A percentile compares a stretch with the other conserved stretches of the same genome.
Evolutionary conservation across 2,113 vertebrate species (phyloP).

Genomic region (Etheostoma spectabile): DNA sequence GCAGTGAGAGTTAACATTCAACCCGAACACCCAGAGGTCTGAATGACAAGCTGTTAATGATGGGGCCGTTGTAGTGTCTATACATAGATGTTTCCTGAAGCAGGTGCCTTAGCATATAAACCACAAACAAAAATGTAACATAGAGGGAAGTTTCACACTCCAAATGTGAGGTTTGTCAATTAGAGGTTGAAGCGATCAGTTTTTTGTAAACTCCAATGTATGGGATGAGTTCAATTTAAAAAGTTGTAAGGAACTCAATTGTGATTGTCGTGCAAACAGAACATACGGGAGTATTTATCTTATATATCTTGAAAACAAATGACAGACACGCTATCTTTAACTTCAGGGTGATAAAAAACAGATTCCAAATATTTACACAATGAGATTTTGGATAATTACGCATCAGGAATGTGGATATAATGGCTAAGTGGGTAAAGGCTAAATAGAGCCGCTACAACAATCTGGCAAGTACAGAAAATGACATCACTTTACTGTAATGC

Average conservation of each 20-base stretch:
- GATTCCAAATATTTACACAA: not conserved
- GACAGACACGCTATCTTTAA: slow-evolving; percentile 8
- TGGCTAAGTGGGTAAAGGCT: no score
- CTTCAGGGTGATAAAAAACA: slow-evolving; percentile 16
- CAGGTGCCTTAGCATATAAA: slow-evolving; percentile 17
- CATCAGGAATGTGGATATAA: no score
- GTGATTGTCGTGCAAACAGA: not conserved
- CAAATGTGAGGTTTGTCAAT: no score
- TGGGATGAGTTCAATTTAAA: not conserved
- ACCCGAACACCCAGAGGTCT: slow-evolving; percentile 46
- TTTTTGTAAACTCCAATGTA: not conserved
- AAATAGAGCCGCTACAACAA: no score
- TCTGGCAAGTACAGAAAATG: no score
- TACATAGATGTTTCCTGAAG: slow-evolving; percentile 31
- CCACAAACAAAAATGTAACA: not conserved
- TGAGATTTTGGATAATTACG: no score
- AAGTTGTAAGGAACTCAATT: not conserved
- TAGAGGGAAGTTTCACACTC: not conserved
- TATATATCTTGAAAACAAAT: slow-evolving; percentile 9
- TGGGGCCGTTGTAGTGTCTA: slow-evolving; percentile 17
- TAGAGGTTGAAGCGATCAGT: not conserved
- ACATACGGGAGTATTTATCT: not conserved
- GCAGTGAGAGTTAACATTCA: slow-evolving; percentile 54
- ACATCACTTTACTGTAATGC: no score
- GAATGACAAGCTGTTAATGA: slow-evolving; percentile 64